Base-by-base conservation (phyloP, 2,888 invertebrate species). In the Aleiodes alternator region DNA sequence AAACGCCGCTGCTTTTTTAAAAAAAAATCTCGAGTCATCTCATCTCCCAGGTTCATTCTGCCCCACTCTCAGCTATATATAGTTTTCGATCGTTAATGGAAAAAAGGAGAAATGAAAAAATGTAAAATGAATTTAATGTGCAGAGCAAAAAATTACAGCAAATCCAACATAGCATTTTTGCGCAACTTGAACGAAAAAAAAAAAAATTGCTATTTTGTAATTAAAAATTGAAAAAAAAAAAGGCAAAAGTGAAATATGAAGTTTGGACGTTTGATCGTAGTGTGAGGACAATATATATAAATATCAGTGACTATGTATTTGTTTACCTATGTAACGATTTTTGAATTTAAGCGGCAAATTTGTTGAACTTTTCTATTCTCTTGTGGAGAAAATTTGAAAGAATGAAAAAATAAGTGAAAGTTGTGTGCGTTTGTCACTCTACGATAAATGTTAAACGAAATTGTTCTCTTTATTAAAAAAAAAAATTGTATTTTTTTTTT, bases 401-500 rank as follows among this genome's bases (percentile, higher is more conserved):
- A 56, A 57, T 7, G 7, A 29, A 50, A 50, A 68, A 64, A 51
- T 3, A 51, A 23, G 31, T 50, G 29, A 53, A 68, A 50, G 34
- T 14, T 57, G 4, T 68, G 51, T 31, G 48, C 48, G 12, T 69
- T 69, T 69, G 61, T 76, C 34, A 72, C 55, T 57, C 31, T 34
- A 56, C 72, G 59, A 72, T 68, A 14, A 57, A 69, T 61, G 50
- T 56, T 56, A 48, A 69, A n/a, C 31, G 50, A 16, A 76, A 73
- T 75, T 68, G 50, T 64, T 68, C 56, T n/a, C n/a, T n/a, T n/a
- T n/a, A n/a, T n/a, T n/a, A n/a, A n/a, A n/a, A n/a, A n/a, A n/a
- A n/a, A n/a, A n/a, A n/a, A n/a, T n/a, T n/a, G n/a, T n/a, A 23
- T 68, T 79, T 79, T 76, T 80, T 78, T 75, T 69, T 76, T 75